Evolutionary conservation across 1,140 invertebrate species (phyloP).

Genomic region (Caenorhabditis tropicalis): DNA sequence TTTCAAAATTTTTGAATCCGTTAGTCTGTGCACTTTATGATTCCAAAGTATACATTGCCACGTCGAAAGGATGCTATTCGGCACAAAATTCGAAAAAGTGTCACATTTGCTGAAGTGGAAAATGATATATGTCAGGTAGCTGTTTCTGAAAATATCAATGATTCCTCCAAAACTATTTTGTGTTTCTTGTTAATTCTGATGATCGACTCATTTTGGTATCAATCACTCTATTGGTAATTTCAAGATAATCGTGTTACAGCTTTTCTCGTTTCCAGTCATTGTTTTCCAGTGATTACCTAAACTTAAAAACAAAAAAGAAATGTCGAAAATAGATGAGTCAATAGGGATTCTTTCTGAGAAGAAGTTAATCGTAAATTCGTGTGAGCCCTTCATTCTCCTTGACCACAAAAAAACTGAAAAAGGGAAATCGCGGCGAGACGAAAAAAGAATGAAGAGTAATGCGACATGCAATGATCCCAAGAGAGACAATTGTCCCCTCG

Average conservation of each 20-base stretch:
- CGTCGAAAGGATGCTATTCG: conserved; percentile 29
- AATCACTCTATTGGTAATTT: too few species aligned
- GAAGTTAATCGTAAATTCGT: conserved; percentile 15
- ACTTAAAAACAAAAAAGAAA: neutral
- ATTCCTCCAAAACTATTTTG: too few species aligned
- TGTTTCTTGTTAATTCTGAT: too few species aligned
- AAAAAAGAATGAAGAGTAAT: conserved; percentile 35
- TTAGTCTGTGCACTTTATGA: conserved; percentile 44
- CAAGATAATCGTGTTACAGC: too few species aligned
- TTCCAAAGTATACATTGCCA: conserved; percentile 40
- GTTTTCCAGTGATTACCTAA: neutral
- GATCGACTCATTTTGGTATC: too few species aligned
- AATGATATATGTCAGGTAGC: conserved; percentile 3
- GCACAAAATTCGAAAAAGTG: conserved; percentile 21
- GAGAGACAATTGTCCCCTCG: conserved; percentile 8
- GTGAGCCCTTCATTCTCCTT: neutral
- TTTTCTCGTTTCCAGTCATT: too few species aligned
- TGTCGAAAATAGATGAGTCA: neutral
- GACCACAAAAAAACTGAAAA: neutral
- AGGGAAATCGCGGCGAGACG: conserved; percentile 26
- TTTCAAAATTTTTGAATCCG: conserved; percentile 13
- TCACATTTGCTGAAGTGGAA: conserved; percentile 23
- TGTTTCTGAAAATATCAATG: neutral
- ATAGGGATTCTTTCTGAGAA: neutral
- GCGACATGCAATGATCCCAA: conserved; percentile 41